A percentile compares a stretch with the other conserved stretches of the same genome.
phyloP scores from a whole-genome alignment of 2,113 vertebrate genomes.

The Mesitornis unicolor region DNA sequence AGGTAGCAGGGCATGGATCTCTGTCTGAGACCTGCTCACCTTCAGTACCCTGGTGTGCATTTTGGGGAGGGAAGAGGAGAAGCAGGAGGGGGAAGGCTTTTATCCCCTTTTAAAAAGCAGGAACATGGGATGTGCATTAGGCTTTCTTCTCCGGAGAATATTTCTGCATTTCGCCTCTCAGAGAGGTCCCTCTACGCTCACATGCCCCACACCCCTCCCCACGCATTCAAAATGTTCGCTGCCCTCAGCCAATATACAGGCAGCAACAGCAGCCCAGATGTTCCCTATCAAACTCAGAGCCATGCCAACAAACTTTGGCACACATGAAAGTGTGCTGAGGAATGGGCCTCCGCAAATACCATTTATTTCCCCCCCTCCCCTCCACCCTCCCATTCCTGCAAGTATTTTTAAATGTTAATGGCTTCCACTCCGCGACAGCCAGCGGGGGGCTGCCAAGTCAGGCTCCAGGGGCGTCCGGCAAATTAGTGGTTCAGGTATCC shows the following conservation, averaged over 20 bases:
- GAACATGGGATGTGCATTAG: constrained; percentile 44
- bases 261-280: constrained; percentile 80
- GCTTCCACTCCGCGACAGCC: constrained; percentile 69
- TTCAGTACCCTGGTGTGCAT: neutral
- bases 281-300: constrained; percentile 80
- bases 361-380: neutral
- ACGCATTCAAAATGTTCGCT: constrained; percentile 68
- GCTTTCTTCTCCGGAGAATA: neutral
- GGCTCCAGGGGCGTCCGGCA: constrained; percentile 65
- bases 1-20: neutral
- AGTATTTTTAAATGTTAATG: constrained; percentile 82
- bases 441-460: constrained; percentile 52
- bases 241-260: constrained; percentile 57
- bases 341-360: constrained; percentile 78
- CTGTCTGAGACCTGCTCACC: neutral
- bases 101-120: neutral
- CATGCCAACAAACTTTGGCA: constrained; percentile 82
- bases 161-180: neutral
- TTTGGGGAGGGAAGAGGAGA: neutral
- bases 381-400: constrained; percentile 66
- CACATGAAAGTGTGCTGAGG: constrained; percentile 74
- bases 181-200: neutral
- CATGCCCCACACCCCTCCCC: neutral
- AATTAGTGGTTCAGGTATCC: constrained; percentile 64
- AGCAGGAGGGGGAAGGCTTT: neutral